Base-by-base conservation (phyloP, 1,140 invertebrate species). In the Drosophila micromelanica region DNA sequence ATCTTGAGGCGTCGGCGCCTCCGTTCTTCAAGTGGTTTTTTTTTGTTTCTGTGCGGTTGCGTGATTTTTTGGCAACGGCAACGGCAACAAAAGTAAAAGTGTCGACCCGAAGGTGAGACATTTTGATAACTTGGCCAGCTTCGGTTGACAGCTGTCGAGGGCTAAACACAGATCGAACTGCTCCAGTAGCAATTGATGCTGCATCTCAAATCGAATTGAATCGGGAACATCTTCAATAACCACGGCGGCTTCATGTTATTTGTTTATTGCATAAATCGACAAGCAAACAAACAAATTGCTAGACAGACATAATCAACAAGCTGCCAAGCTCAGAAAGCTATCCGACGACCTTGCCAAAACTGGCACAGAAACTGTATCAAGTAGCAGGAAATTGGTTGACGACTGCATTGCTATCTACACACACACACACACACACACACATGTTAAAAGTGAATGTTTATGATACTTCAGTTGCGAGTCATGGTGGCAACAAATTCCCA, bases 401-500 rank as follows among this genome's bases (percentile, higher is more conserved):
- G 80, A 78, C 67, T 82, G 75, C 79, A 80, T 43, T 35, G 45
- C 42, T 67, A 63, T n/a, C 23, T 23, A 35, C 15, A 23, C 40
- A 54, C 49, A 27, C 46, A 15, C 30, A 55, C 23, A 20, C 9
- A 40, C 23, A 20, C 45, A 59, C 55, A 76, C 72, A 57, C 52
- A 52, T 49, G 77, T n/a, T 89, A 87, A 87, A 87, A 87, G 84
- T 87, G 84, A 87, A 87, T 87, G 84, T 87, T 89, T 87, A 84
- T 79, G 84, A 76, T 80, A 84, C 84, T 87, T 86, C 56, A 86
- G 30, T 54, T 57, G 59, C 49, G 62, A 86, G 76, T 65, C 64
- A 63, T 75, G 79, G 80, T 78, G 80, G 63, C 48, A 73, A 65
- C 78, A 69, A 67, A 84, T 75, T 79, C 80, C 80, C 76, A 69